Evolutionary conservation across 2,888 invertebrate species (phyloP), one percentile per base, ranked within the genome.

Genomic region (Epinotia nisella): DNA sequence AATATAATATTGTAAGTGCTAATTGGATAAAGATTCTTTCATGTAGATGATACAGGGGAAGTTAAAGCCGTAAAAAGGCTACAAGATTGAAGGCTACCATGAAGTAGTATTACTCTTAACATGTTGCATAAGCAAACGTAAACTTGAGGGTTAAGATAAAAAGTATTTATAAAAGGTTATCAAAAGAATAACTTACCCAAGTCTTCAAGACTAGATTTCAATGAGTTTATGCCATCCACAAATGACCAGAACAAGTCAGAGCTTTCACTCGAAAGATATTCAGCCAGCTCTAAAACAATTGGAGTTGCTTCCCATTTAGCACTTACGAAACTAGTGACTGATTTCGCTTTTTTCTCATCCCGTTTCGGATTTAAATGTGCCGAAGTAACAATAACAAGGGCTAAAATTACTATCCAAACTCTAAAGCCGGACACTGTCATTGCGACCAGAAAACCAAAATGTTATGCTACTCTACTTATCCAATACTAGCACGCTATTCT

Each of bases 241-340:
- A 96, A 98, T 75, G 95, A 95, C 98, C 98, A 98, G 89, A 97
- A 97, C 75, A 96, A 94, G 85, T 96, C 96, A 0, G 95, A 86
- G 90, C 96, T 97, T 88, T 98, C 98, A 83, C 96, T 97, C 11
- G 96, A 95, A 75, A 98, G 92, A 89, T 97, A 97, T 88, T 97
- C 99, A 49, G 98, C 97, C 45, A 98, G 95, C 94, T 99, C 99
- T 73, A 99, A 94, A 60, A 98, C 95, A 68, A 99, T 92, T 10
- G 99, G 99, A 19, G 99, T 98, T 68, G 97, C 95, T 78, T 95
- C 95, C 99, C 99, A 99, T 95, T 99, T 98, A 1, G 99, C 98
- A 89, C 98, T 97, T 51, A 99, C 95, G 70, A 97, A 95, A 35
- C 98, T 97, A 17, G 97, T 97, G 17, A 98, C 97, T 69, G 97